A percentile compares a stretch with the other conserved stretches of the same genome.
Conservation (phyloP, 2,888 invertebrate species). For the Spatulosminthurus flaviceps region DNA sequence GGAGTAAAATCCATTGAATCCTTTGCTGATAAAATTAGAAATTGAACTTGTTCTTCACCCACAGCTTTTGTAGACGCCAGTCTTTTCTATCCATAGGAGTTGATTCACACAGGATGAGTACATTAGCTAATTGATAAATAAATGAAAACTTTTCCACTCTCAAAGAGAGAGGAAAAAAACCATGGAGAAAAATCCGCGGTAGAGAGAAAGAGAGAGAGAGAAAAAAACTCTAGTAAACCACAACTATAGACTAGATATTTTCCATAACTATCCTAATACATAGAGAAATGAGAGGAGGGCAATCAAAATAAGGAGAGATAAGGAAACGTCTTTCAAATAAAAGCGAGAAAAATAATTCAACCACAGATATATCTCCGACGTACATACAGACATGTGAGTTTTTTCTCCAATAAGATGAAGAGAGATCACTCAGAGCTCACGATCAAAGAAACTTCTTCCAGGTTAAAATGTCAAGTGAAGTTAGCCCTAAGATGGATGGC, state of each 20-base stretch:
- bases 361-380: background rate
- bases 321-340: background rate
- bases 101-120: background rate
- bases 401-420: background rate
- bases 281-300: no score
- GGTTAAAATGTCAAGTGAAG: constrained; percentile 45
- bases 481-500: constrained; percentile 38
- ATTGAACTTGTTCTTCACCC: background rate
- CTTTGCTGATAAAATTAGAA: background rate
- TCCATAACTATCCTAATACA: no score
- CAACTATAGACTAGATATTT: no score
- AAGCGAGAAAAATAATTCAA: background rate
- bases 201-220: no score
- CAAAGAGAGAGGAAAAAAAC: constrained; percentile 11
- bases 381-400: background rate
- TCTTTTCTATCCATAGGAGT: background rate
- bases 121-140: constrained; percentile 27
- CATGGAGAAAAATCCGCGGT: background rate
- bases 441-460: constrained; percentile 43
- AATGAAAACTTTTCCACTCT: background rate
- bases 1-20: background rate
- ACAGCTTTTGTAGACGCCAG: background rate
- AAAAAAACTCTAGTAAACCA: no score
- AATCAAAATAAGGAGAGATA: no score
- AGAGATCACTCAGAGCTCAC: constrained; percentile 29